These are phyloP conservation scores for Drosophila auraria DNA, from an alignment of 1,140 invertebrate genomes.

Conservation along the genomic window DNA sequence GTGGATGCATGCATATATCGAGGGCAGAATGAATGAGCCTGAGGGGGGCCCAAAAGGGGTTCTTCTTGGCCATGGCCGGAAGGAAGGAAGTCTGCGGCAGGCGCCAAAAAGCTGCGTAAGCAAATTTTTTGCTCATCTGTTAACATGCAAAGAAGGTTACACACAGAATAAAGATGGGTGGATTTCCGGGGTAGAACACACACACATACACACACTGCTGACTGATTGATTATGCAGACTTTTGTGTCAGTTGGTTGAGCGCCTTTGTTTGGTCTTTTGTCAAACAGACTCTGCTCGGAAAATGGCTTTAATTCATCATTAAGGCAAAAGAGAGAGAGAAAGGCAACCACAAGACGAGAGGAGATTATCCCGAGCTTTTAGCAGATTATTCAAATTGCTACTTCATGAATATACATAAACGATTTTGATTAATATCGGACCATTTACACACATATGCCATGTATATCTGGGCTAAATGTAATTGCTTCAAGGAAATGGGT, in stretches of 20 bases:
- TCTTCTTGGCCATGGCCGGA: conserved; percentile 44
- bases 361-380: conserved; percentile 46
- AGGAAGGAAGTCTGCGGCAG: conserved; percentile 69
- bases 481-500: conserved; percentile 11
- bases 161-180: conserved; percentile 24
- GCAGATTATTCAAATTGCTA: conserved; percentile 58
- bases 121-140: conserved; percentile 53
- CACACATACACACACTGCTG: conserved; percentile 20
- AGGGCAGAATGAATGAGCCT: not conserved
- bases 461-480: conserved; percentile 1
- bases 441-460: not conserved
- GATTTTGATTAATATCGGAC: conserved; percentile 49
- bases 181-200: conserved; percentile 2
- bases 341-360: conserved; percentile 26
- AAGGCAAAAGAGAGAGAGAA: conserved; percentile 22
- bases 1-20: conserved; percentile 11
- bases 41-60: not conserved
- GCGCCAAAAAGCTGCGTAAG: conserved; percentile 75
- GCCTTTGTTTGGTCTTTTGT: conserved; percentile 66
- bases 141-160: conserved; percentile 52
- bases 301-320: conserved; percentile 79
- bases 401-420: conserved; percentile 57
- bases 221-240: conserved; percentile 83
- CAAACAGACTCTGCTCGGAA: conserved; percentile 24
- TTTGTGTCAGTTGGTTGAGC: conserved; percentile 76